Percentiles rank a stretch among this genome's conserved stretches.
Evolutionary conservation across 2,888 invertebrate species (phyloP).

Genomic region (Thumatha senex): DNA sequence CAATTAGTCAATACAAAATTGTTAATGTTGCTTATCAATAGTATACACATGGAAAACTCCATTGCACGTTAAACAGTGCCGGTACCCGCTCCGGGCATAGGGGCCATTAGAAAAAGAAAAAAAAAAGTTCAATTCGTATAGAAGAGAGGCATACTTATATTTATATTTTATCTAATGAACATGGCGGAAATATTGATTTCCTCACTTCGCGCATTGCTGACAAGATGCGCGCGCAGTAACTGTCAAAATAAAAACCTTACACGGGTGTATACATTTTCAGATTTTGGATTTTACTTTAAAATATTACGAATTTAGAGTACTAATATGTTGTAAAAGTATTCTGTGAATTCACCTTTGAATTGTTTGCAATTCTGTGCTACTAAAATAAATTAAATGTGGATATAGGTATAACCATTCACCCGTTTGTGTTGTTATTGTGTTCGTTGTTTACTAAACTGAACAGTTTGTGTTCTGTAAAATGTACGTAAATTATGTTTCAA

Average conservation of each 20-base stretch:
- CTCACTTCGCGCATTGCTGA: slow-evolving; percentile 37
- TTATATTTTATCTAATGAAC: too few relatives aligned
- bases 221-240: slow-evolving; percentile 62
- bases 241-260: slow-evolving; percentile 61
- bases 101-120: too few relatives aligned
- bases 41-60: too few relatives aligned
- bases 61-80: too few relatives aligned
- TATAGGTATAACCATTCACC: slow-evolving; percentile 5
- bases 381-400: neutral
- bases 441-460: slow-evolving; percentile 29
- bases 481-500: neutral
- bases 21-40: too few relatives aligned
- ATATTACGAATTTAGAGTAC: neutral
- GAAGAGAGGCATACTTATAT: too few relatives aligned
- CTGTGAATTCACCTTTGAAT: neutral
- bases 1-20: too few relatives aligned
- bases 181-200: slow-evolving; percentile 58
- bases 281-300: slow-evolving; percentile 6
- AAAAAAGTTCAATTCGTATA: too few relatives aligned
- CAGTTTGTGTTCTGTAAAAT: slow-evolving; percentile 6
- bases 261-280: slow-evolving; percentile 9
- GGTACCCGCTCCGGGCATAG: too few relatives aligned
- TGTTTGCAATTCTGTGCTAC: neutral
- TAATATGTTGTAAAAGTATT: slow-evolving; percentile 11
- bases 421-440: slow-evolving; percentile 4